These are phyloP conservation scores for Isurus oxyrinchus DNA, from an alignment of 2,113 vertebrate genomes.

Conservation along the genomic window DNA sequence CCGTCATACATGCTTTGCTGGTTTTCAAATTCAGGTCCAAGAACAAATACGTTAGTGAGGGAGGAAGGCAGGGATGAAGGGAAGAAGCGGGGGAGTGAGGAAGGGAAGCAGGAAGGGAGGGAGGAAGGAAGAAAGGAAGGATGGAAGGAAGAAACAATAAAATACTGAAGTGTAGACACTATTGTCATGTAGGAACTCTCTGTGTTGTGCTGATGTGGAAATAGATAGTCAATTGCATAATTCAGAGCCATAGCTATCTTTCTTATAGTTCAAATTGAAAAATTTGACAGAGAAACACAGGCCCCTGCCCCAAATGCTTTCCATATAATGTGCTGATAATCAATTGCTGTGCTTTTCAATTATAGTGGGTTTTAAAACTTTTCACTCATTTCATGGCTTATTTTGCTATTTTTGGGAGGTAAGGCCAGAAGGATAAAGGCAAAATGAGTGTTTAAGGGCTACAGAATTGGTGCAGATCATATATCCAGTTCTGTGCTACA, in stretches of 20 bases:
- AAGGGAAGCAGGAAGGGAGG: no score
- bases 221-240: not conserved
- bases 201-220: not conserved
- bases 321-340: not conserved
- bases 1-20: not conserved
- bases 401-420: not conserved
- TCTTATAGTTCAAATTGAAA: not conserved
- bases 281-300: not conserved
- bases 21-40: not conserved
- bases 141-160: not conserved
- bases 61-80: no score
- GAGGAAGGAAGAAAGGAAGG: no score
- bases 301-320: not conserved
- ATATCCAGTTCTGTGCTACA: no score
- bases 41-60: not conserved
- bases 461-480: not conserved
- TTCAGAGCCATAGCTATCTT: not conserved
- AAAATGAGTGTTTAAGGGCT: not conserved
- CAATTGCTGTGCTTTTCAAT: not conserved
- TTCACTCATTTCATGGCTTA: not conserved
- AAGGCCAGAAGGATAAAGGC: not conserved
- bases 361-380: not conserved
- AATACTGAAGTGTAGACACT: not conserved
- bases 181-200: not conserved
- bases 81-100: no score